Percentiles rank a stretch among this genome's conserved stretches.
These are phyloP conservation scores for Sinodicranocentrus sp. DNA, from an alignment of 2,888 invertebrate species.

Conservation along the genomic window DNA sequence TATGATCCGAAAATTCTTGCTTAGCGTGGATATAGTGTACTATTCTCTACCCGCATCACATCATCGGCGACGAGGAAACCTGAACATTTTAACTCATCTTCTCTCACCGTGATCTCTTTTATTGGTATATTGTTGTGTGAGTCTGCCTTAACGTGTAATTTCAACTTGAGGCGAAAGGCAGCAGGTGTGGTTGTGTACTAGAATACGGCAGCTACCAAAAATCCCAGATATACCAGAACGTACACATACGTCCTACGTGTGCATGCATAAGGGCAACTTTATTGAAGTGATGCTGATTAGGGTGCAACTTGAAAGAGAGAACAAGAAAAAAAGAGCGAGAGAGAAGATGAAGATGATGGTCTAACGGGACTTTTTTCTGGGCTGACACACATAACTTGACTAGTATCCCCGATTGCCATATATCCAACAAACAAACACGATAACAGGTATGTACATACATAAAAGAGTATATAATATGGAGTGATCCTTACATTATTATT, in stretches of 20 bases:
- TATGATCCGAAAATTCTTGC: neutral
- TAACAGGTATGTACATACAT: slow-evolving; percentile 7
- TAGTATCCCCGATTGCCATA: slow-evolving; percentile 63
- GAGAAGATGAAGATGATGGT: slow-evolving; percentile 57
- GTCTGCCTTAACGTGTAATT: slow-evolving; percentile 53
- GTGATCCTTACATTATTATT: no score
- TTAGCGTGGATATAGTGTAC: no score
- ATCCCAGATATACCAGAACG: no score
- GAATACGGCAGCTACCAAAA: slow-evolving; percentile 11
- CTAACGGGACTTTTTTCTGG: slow-evolving; percentile 69
- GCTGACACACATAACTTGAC: slow-evolving; percentile 69
- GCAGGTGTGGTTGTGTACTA: slow-evolving; percentile 55
- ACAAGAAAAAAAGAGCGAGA: slow-evolving; percentile 37
- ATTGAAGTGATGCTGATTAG: slow-evolving; percentile 7
- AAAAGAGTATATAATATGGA: no score
- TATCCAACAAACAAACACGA: slow-evolving; percentile 26
- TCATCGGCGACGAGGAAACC: neutral
- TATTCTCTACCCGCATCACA: slow-evolving; percentile 6
- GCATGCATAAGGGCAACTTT: slow-evolving; percentile 6
- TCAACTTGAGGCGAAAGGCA: slow-evolving; percentile 55
- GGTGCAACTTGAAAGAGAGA: slow-evolving; percentile 65
- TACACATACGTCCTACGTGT: neutral
- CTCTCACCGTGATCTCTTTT: slow-evolving; percentile 10
- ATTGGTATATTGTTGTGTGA: slow-evolving; percentile 16
- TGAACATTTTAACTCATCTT: neutral